Evolutionary conservation across 2,888 invertebrate species (phyloP), one percentile per base, ranked within the genome.

Genomic region (Yponomeuta cagnagella): DNA sequence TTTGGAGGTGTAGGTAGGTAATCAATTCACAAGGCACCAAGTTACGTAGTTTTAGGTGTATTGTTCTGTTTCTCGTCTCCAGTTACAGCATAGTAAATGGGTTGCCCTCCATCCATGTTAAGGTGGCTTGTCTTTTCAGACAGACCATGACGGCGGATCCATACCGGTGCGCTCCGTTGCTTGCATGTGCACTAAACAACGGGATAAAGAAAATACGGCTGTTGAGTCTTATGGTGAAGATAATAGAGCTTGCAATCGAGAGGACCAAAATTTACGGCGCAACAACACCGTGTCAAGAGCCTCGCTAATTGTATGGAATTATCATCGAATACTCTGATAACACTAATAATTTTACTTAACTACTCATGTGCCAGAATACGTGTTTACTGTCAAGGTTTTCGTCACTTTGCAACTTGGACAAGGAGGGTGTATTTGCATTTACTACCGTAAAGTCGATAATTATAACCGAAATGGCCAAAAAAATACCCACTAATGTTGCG

Each of bases 131-230:
- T 64, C 23, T 30, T 64, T 64, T 10, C 64, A 64, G 66, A 73
- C 73, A 77, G 78, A 83, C 79, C 88, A 78, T 87, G 86, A 86
- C 87, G 83, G 2, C 52, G 69, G 48, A 82, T 77, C 76, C 82
- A 80, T 81, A 80, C 79, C 82, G 82, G 76, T 84, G 84, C 84
- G 79, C 82, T 82, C 79, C 79, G 79, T 79, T 83, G 84, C 82
- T 78, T 80, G 78, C 15, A 81, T 78, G 77, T 79, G 75, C 80
- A 80, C 80, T 82, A 80, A 79, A 70, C 72, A 58, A 58, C 52
- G 52, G 52, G 52, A 58, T 58, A 58, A 12, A 58, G 15, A 58
- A 15, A 12, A 69, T 70, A 71, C 70, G 52, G 52, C 52, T 15
- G 12, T 12, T 58, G 52, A 12, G 5, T 15, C 52, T 58, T 58